Base-by-base conservation (phyloP, 2,113 vertebrate genomes). In the Mormoops blainvillei region DNA sequence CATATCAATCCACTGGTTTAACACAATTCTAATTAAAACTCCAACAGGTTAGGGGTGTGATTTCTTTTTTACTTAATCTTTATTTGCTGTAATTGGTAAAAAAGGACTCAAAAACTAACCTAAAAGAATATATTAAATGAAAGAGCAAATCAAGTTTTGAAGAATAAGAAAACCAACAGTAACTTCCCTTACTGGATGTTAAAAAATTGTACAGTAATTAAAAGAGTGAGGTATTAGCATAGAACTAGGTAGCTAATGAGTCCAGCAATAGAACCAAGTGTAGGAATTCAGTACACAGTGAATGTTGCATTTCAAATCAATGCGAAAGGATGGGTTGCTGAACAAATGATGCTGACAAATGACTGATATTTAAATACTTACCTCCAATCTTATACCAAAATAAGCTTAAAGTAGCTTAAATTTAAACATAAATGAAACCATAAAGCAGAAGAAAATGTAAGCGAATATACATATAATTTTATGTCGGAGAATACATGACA, bases 1-100 rank as follows among this genome's bases (percentile, higher is more conserved):
- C 9, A 68, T n/a, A 85, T 89, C 50, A 88, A 89, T 50, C 50
- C 43, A 71, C 36, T 71, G 43, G n/a, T 52, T 70, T 81, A 81
- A 80, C 70, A 77, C 28, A 90, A 90, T 94, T 78, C 54, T 90
- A 89, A 87, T 74, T 43, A 92, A 86, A 85, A 94, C n/a, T 1
- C 50, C 26, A 94, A 89, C 0, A 58, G 28, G 7, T 58, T 65
- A 4, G 14, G 20, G 9, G 0, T 76, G 2, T 38, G 1, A 77
- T 38, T 94, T 87, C 31, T 28, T 43, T 94, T 81, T 84, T 76
- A 50, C 58, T 89, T 89, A 65, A 43, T 58, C 82, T 89, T 70
- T 41, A 83, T 38, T 93, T 74, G 5, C 71, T 77, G 61, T 58
- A 58, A 71, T 4, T 87, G 31, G 73, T 58, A 22, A 90, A 63